Conservation (phyloP, 2,113 vertebrate species). For the Parus major region DNA sequence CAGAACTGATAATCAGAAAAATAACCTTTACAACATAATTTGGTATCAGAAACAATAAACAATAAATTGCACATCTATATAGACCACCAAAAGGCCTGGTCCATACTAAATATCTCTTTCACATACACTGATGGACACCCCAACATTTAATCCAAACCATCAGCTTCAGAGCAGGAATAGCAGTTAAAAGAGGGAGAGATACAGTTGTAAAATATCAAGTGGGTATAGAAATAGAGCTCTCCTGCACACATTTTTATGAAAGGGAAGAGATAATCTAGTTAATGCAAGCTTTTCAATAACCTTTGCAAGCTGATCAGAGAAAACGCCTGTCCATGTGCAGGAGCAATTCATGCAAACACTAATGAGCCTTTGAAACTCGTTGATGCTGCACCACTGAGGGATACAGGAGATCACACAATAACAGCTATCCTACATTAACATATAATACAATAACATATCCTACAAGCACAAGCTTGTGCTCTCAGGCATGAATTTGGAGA, state of each 20-base stretch:
- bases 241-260: background rate
- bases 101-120: background rate
- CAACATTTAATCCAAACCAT: background rate
- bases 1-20: background rate
- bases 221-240: background rate
- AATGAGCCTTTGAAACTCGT: background rate
- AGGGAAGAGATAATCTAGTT: background rate
- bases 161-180: background rate
- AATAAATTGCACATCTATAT: background rate
- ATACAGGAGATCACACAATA: background rate
- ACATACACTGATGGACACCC: rapidly evolving
- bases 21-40: background rate
- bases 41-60: background rate
- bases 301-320: background rate
- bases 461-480: background rate
- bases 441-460: no score
- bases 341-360: background rate
- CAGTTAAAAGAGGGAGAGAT: background rate
- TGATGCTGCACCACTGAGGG: background rate
- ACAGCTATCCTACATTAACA: background rate
- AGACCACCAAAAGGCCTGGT: background rate
- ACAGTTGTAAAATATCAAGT: background rate
- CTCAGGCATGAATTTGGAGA: background rate
- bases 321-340: background rate
- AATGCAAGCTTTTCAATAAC: background rate